Conservation (phyloP, 2,797 vertebrate genomes). For the Sciurus vulgaris region DNA sequence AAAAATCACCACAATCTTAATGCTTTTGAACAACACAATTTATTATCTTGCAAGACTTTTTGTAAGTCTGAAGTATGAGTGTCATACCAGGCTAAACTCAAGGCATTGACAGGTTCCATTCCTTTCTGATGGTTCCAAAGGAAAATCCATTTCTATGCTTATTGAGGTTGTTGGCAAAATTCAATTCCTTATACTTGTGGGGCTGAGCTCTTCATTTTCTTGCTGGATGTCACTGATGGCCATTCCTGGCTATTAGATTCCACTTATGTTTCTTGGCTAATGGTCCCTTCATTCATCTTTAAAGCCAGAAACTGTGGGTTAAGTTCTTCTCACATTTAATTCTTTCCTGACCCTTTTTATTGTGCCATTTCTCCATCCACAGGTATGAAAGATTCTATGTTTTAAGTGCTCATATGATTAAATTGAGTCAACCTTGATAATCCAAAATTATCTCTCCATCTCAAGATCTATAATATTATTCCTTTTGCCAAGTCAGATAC, state of each 20-base stretch:
- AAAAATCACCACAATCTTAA: background rate
- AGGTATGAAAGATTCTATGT: background rate
- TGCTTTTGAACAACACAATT: background rate
- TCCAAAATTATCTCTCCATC: background rate
- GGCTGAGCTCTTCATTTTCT: background rate
- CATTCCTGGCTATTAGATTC: background rate
- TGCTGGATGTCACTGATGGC: background rate
- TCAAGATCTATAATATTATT: background rate
- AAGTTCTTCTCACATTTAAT: no score
- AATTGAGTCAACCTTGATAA: background rate
- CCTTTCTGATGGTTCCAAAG: background rate
- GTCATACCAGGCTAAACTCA: background rate
- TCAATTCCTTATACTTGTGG: background rate
- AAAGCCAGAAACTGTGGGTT: background rate
- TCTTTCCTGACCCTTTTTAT: background rate
- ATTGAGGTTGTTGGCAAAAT: background rate
- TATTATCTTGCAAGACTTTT: background rate
- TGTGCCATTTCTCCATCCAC: background rate
- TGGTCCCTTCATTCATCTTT: background rate
- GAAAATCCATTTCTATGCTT: background rate
- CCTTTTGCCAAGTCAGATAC: background rate
- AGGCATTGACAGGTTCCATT: background rate
- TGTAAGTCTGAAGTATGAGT: background rate
- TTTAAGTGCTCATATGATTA: background rate
- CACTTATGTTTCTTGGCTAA: background rate